Evolutionary conservation across 2,797 vertebrate species (phyloP).

Genomic region (Kryptopterus vitreolus): DNA sequence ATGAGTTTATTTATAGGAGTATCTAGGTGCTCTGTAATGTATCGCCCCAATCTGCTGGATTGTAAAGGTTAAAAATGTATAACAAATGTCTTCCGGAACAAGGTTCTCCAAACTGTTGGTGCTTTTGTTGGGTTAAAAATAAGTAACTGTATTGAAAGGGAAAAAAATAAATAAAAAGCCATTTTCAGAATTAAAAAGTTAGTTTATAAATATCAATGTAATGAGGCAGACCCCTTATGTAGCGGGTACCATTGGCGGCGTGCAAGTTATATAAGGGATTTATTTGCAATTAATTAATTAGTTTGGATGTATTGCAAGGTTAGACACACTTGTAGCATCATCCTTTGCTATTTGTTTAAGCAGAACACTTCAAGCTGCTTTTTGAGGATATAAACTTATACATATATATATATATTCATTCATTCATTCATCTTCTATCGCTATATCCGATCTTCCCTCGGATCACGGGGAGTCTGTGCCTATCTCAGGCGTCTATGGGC

Average conservation of each 20-base stretch:
- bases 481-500: too few species aligned
- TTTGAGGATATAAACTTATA: neutral
- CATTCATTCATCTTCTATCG: too few species aligned
- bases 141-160: neutral
- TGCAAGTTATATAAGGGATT: neutral
- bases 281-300: constrained; percentile 2
- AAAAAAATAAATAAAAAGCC: neutral
- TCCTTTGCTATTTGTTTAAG: neutral
- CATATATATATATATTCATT: too few species aligned
- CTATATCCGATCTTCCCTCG: too few species aligned
- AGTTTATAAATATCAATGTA: neutral
- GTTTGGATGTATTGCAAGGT: neutral
- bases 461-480: too few species aligned
- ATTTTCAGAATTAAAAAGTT: neutral
- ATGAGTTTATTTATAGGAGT: constrained; percentile 6
- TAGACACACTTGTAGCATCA: neutral
- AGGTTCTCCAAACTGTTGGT: neutral
- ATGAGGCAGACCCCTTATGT: neutral
- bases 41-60: neutral
- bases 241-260: neutral
- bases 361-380: neutral
- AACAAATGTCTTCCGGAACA: neutral
- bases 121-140: neutral
- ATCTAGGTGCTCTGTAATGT: neutral
- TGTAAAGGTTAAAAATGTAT: neutral